Conservation (phyloP, 2,113 vertebrate genomes). For the Hydrolagus affinis region DNA sequence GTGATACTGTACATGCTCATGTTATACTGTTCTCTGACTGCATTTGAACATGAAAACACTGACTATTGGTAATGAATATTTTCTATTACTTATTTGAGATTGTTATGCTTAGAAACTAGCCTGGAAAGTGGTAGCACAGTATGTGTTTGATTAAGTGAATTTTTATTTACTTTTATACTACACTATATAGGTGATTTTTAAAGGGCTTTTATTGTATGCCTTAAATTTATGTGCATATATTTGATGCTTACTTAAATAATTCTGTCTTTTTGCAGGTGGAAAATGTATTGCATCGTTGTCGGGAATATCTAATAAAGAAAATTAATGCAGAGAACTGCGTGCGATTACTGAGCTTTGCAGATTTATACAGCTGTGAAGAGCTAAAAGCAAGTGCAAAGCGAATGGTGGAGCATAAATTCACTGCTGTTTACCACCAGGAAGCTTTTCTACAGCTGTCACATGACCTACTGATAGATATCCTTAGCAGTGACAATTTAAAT, state of each 20-base stretch:
- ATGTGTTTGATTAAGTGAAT: too few relatives aligned
- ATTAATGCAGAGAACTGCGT: slow-evolving; percentile 96
- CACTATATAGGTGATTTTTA: not conserved
- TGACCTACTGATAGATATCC: slow-evolving; percentile 85
- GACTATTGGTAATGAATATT: too few relatives aligned
- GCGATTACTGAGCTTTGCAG: slow-evolving; percentile 87
- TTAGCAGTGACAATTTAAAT: slow-evolving; percentile 97
- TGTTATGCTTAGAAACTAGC: too few relatives aligned
- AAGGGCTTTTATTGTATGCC: not conserved
- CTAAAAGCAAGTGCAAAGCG: slow-evolving; percentile 90
- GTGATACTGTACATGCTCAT: too few relatives aligned
- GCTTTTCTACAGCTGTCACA: slow-evolving; percentile 94
- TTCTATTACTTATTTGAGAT: too few relatives aligned
- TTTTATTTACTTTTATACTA: not conserved
- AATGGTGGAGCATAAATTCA: slow-evolving; percentile 98
- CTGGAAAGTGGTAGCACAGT: too few relatives aligned
- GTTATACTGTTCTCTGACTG: too few relatives aligned
- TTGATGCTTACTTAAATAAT: slow-evolving; percentile 6
- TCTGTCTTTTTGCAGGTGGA: slow-evolving; percentile 70
- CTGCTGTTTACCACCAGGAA: slow-evolving; percentile 84
- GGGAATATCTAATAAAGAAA: slow-evolving; percentile 95
- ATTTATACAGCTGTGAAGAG: slow-evolving; percentile 92
- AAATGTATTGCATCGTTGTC: slow-evolving; percentile 79
- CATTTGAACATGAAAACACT: too few relatives aligned
- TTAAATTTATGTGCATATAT: not conserved